Conservation (phyloP, 2,888 invertebrate species). For the Cosmopolites sordidus region DNA sequence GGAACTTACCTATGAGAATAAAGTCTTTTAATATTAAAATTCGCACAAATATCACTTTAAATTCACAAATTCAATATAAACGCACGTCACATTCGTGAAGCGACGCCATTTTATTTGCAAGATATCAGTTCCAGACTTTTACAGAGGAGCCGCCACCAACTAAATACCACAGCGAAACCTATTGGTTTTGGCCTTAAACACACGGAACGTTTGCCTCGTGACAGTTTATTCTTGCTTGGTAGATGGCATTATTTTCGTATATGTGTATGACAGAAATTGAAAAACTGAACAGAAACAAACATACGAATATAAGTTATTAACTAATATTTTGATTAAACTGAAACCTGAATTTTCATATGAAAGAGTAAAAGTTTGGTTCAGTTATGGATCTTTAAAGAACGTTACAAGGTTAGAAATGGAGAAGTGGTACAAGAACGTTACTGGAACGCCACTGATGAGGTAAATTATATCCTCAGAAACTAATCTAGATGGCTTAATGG, state of each 20-base stretch:
- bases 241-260: background rate
- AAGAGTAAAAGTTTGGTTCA: no score
- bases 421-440: background rate
- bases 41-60: constrained; percentile 50
- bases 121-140: background rate
- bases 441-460: background rate
- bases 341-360: no score
- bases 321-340: no score
- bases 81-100: constrained; percentile 21
- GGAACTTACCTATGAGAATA: constrained; percentile 44
- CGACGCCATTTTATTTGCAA: constrained; percentile 42
- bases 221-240: background rate
- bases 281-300: background rate
- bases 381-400: no score
- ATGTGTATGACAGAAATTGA: background rate
- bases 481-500: constrained; percentile 22
- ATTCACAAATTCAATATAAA: constrained; percentile 39
- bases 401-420: background rate
- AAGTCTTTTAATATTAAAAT: constrained; percentile 48
- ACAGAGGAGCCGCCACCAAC: background rate
- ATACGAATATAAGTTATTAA: no score
- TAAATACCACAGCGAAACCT: background rate
- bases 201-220: background rate
- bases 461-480: constrained; percentile 1
- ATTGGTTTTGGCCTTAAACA: background rate